These are phyloP conservation scores for Venustaconcha ellipsiformis DNA, from an alignment of 1,140 invertebrate species.

Conservation along the genomic window DNA sequence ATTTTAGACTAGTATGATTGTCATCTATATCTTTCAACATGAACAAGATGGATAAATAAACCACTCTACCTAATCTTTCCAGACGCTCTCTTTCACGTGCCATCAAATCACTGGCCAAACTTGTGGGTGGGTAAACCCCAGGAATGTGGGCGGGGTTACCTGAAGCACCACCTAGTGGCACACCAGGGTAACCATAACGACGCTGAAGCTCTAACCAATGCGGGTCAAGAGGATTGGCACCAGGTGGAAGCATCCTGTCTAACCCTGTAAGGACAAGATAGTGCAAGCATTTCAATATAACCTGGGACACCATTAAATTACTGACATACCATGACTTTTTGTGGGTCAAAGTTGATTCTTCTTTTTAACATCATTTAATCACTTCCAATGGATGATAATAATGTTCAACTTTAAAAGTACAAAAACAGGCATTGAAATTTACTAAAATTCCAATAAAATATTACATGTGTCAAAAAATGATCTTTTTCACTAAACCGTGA, in stretches of 20 bases:
- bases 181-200: slow-evolving; percentile 70
- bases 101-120: slow-evolving; percentile 75
- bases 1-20: too few relatives aligned
- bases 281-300: too few relatives aligned
- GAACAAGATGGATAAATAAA: background rate
- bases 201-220: slow-evolving; percentile 93
- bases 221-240: slow-evolving; percentile 78
- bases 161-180: slow-evolving; percentile 22
- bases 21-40: too few relatives aligned
- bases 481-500: too few relatives aligned
- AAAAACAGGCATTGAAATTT: background rate
- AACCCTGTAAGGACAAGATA: slow-evolving; percentile 43
- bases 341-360: background rate
- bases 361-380: background rate
- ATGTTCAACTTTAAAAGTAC: too few relatives aligned
- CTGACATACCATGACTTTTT: too few relatives aligned
- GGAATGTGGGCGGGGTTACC: slow-evolving; percentile 63
- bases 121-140: slow-evolving; percentile 73
- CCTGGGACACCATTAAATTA: too few relatives aligned
- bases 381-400: background rate
- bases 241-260: slow-evolving; percentile 54
- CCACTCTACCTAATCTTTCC: slow-evolving; percentile 67
- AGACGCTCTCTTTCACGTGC: slow-evolving; percentile 89
- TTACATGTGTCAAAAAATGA: too few relatives aligned
- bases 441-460: too few relatives aligned